Evolutionary conservation across 2,888 invertebrate genomes (phyloP).

Genomic region (Blastobasis adustella): DNA sequence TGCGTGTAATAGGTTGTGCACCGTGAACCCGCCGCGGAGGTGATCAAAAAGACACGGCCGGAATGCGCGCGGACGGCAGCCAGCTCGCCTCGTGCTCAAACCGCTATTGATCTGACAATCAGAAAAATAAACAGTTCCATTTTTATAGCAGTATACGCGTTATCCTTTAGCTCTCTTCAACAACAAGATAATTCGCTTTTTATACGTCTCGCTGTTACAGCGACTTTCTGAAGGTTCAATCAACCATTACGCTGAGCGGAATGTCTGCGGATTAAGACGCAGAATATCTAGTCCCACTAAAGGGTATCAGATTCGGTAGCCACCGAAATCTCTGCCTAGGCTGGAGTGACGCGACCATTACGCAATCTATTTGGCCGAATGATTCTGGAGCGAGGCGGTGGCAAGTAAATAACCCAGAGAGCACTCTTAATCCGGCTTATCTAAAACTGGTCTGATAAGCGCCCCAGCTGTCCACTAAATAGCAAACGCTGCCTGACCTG

Average conservation of each 20-base stretch:
- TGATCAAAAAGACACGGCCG: slow-evolving; percentile 13
- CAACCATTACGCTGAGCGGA: too few species aligned
- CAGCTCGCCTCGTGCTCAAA: slow-evolving; percentile 7
- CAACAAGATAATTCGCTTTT: background rate
- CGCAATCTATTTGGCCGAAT: slow-evolving; percentile 12
- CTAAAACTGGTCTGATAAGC: slow-evolving; percentile 21
- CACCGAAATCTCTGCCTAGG: too few species aligned
- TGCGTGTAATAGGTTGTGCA: too few species aligned
- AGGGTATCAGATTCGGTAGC: too few species aligned
- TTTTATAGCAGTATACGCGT: slow-evolving; percentile 1
- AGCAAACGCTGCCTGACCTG: background rate
- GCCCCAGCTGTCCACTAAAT: slow-evolving; percentile 4
- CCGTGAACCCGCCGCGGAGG: background rate
- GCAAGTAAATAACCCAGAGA: slow-evolving; percentile 19
- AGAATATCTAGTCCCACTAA: too few species aligned
- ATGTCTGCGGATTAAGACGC: too few species aligned
- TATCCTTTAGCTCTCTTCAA: background rate
- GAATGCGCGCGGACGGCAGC: slow-evolving; percentile 3
- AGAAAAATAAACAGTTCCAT: slow-evolving; percentile 8
- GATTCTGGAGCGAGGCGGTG: slow-evolving; percentile 10
- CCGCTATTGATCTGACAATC: slow-evolving; percentile 12
- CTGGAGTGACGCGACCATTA: too few species aligned
- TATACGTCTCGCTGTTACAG: too few species aligned
- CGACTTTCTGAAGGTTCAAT: too few species aligned
- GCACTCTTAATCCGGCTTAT: slow-evolving; percentile 26